Evolutionary conservation across 2,797 vertebrate genomes (phyloP), one percentile per base, ranked within the genome.

Genomic region (Artibeus lituratus): DNA sequence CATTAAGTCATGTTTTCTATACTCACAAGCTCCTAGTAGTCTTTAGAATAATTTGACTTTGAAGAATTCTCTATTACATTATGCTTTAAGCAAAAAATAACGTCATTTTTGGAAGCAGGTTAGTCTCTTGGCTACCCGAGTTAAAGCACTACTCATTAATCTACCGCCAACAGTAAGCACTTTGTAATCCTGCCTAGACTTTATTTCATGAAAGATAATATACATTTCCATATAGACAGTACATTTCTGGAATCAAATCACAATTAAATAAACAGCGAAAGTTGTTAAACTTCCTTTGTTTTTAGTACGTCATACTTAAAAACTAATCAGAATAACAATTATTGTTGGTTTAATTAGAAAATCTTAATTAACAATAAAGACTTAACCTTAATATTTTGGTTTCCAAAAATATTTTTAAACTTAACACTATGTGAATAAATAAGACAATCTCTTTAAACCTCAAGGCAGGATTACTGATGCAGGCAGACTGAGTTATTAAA

Each of bases 351-450:
- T 99, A 99, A 99, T 99, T 99, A 99, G 99, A 99, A 99, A 99
- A 99, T 99, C 99, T 99, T 99, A 99, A 99, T 99, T 99, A 99
- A 99, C 99, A 99, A 99, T 99, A 99, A 99, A 99, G 99, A 99
- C 99, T 99, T 99, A 99, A 99, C 99, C 99, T 99, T 99, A 99
- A 99, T 99, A 98, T 99, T 99, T 99, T 99, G 99, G 99, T 98
- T 99, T 99, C 99, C 97, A 98, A 98, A 99, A 99, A 98, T 98
- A 98, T 96, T 98, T 98, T 98, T 98, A 98, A 98, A 98, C 98
- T 98, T 98, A 99, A 98, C 98, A 98, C 98, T 98, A 98, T 99
- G 98, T 99, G 99, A 99, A 99, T 99, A 99, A 99, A 99, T 99
- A 99, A 99, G 99, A 99, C 99, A 99, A 99, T 99, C 99, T 99